phyloP scores from a whole-genome alignment of 2,113 vertebrate species.

The Seriola aureovittata region DNA sequence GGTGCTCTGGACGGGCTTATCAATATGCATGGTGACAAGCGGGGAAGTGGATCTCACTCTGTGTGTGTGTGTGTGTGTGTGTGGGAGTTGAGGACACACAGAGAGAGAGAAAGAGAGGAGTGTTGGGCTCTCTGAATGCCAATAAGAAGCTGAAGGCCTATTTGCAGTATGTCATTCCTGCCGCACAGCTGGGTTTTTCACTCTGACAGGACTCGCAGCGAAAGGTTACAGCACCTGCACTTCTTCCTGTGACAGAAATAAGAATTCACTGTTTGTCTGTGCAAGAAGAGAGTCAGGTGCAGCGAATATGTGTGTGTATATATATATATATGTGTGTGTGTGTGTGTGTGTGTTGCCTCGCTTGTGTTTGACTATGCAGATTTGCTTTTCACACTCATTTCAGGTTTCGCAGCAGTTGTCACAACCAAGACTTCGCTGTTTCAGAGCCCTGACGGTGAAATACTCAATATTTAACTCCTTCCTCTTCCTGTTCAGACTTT shows the following conservation, averaged over 20 bases:
- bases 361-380: constrained; percentile 47
- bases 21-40: constrained; percentile 62
- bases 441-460: not conserved
- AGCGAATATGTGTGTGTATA: not conserved
- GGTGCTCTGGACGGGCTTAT: constrained; percentile 67
- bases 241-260: constrained; percentile 64
- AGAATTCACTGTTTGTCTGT: constrained; percentile 39
- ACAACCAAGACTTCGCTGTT: constrained; percentile 9
- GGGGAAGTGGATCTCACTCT: constrained; percentile 24
- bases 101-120: constrained; percentile 33
- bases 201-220: constrained; percentile 53
- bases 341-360: not conserved
- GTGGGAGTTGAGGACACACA: not conserved
- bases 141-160: constrained; percentile 69
- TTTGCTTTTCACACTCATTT: constrained; percentile 49
- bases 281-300: not conserved
- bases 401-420: not conserved
- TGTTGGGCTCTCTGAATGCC: constrained; percentile 62
- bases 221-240: constrained; percentile 64
- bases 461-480: not conserved
- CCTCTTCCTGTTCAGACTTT: not conserved
- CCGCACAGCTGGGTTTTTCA: constrained; percentile 67
- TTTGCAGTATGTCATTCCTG: constrained; percentile 60
- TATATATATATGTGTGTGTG: not conserved
- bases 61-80: constrained; percentile 17